Base-by-base conservation (phyloP, 2,113 vertebrate genomes). In the Dendropsophus ebraccatus region DNA sequence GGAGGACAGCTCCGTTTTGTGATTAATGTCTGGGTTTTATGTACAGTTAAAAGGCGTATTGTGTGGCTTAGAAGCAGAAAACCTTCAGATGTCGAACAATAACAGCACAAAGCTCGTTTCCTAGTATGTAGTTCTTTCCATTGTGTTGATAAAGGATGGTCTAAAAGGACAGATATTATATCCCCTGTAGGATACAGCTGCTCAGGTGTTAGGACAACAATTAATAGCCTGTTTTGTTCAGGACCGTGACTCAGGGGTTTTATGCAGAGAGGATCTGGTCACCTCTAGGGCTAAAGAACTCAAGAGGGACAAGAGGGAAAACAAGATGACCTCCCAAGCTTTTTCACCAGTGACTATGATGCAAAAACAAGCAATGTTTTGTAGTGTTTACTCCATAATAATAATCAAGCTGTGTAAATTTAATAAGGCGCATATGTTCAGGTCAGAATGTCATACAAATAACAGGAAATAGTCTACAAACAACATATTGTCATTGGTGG, bases 141-240 rank as follows among this genome's bases (percentile, higher is more conserved):
- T 45, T 74, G 69, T 81, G 45, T 60, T 60, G n/a, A 47, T 50
- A 81, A 73, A 73, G 52, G n/a, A 77, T 49, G 19, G 41, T 45
- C 41, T 84, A 47, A 85, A 65, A 86, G 45, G 47, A 80, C 62
- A 86, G 62, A 86, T 41, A 67, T 69, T 58, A 56, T 75, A 86
- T 85, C 76, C 84, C 76, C 84, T 14, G 37, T 73, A 72, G 84
- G 35, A 70, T 86, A 84, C 75, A 35, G 21, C 37, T 60, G 62
- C 76, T 81, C 84, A 86, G 84, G 84, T 86, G 84, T 80, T 86
- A 62, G 84, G 84, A 86, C 84, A 86, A 41, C 84, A 81, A 81
- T 86, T 86, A 86, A 86, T 60, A 81, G 52, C 35, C 67, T 86
- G 84, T 86, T 86, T 86, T 81, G 67, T 35, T 86, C 28, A 35